Evolutionary conservation across 2,888 invertebrate species (phyloP).

Genomic region (Amorpha juglandis): DNA sequence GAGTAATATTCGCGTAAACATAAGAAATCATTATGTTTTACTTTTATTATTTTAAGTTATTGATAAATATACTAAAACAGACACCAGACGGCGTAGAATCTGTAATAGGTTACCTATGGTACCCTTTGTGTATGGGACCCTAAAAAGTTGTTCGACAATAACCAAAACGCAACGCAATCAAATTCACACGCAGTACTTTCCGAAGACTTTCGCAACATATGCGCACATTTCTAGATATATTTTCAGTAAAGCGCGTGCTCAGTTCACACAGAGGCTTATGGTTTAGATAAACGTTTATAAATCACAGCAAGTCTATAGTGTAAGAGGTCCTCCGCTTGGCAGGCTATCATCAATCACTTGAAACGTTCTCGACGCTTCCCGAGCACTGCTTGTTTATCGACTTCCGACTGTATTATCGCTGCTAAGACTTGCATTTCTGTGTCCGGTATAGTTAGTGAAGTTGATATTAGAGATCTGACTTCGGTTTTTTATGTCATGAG

Average conservation of each 20-base stretch:
- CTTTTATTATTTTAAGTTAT: no score
- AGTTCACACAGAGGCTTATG: slow-evolving; percentile 17
- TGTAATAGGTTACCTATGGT: no score
- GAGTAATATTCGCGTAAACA: no score
- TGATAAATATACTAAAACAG: no score
- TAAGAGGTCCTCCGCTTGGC: slow-evolving; percentile 9
- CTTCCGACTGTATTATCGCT: not conserved
- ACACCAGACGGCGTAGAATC: no score
- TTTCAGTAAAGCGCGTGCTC: slow-evolving; percentile 8
- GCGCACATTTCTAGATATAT: slow-evolving; percentile 3
- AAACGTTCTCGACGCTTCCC: slow-evolving; percentile 19
- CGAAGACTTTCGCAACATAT: not conserved
- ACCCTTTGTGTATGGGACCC: no score
- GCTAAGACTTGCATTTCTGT: not conserved
- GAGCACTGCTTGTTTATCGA: slow-evolving; percentile 1
- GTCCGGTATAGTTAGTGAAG: not conserved
- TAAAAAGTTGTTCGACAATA: no score
- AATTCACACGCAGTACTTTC: not conserved
- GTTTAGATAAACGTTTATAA: slow-evolving; percentile 10
- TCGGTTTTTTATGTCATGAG: no score
- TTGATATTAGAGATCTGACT: not conserved
- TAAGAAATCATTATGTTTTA: no score
- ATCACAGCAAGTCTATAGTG: slow-evolving; percentile 14
- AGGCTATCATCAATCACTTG: slow-evolving; percentile 19
- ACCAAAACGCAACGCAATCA: not conserved